Base-by-base conservation (phyloP, 2,113 vertebrate species). In the Pristiophorus japonicus region DNA sequence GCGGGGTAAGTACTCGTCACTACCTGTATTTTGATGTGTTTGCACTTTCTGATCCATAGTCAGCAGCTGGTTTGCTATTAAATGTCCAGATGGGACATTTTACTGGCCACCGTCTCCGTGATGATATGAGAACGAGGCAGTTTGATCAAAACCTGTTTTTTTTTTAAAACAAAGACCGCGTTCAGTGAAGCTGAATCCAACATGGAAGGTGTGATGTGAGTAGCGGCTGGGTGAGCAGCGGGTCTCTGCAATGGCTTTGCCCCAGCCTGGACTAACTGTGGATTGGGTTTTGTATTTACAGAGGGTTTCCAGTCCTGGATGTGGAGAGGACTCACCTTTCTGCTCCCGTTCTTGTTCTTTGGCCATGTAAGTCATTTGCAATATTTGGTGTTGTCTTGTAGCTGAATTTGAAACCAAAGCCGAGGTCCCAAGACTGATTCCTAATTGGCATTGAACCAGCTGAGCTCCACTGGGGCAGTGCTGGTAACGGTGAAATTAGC, bases 301-400 rank as follows among this genome's bases (percentile, higher is more conserved):
- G 99, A 99, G 97, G 99, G 99, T 38, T 99, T 99, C 96, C 99
- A 99, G 97, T 99, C 99, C 20, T 99, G 99, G 99, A 99, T 99
- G 99, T 99, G 99, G 99, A 97, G 99, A 96, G 99, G 99, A 2
- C 98, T 99, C 96, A 99, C 99, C 0, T 99, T 99, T 96, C 98
- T 99, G 84, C 97, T 99, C 93, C 99, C 99, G 0, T 99, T 99
- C 96, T 97, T 99, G 95, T 99, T 99, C 97, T 99, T 99, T 88
- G 99, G 99, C 70, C 99, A 99, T 0, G 99, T 99, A 98, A 99
- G 99, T 99, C 6, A 16, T 92, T 63, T 63, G 16, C 63, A 92
- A 38, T 92, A 92, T 34, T 90, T 38, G 59, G 4, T 65, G 16
- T 63, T 20, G 11, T 11, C 5, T 22, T 5, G 22, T 93, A n/a